These are phyloP conservation scores for Anastrepha obliqua DNA, from an alignment of 1,140 invertebrate species.

Conservation along the genomic window DNA sequence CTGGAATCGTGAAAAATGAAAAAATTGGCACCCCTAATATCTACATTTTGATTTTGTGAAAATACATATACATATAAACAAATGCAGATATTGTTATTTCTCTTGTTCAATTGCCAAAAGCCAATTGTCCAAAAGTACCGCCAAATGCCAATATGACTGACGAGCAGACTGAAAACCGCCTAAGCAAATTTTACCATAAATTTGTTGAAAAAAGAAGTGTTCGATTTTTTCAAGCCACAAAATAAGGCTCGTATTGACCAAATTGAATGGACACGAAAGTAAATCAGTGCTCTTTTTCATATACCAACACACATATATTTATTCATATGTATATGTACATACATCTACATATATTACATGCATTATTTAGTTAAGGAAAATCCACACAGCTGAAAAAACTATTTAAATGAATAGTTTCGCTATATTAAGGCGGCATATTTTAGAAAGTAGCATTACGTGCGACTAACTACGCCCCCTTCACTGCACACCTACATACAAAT, in stretches of 20 bases:
- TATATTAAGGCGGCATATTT: constrained; percentile 46
- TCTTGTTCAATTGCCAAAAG: background rate
- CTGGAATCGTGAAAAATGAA: too few species aligned
- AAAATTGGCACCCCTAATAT: too few species aligned
- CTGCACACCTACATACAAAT: background rate
- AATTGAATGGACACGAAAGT: constrained; percentile 21
- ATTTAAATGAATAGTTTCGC: background rate
- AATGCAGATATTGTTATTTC: too few species aligned
- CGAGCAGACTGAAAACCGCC: background rate
- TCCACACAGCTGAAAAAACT: background rate
- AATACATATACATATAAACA: too few species aligned
- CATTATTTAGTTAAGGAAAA: constrained; percentile 15
- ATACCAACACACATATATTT: background rate
- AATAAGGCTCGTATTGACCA: background rate
- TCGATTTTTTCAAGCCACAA: background rate
- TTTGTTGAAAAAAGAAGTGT: background rate
- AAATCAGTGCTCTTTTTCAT: background rate
- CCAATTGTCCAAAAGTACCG: too few species aligned
- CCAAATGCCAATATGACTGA: background rate
- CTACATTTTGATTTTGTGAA: too few species aligned
- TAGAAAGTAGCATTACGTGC: constrained; percentile 50
- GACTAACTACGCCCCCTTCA: constrained; percentile 47
- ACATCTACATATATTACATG: background rate
- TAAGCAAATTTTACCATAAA: background rate
- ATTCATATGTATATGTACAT: background rate